Conservation (phyloP, 2,797 vertebrate species). For the Cuculus canorus region DNA sequence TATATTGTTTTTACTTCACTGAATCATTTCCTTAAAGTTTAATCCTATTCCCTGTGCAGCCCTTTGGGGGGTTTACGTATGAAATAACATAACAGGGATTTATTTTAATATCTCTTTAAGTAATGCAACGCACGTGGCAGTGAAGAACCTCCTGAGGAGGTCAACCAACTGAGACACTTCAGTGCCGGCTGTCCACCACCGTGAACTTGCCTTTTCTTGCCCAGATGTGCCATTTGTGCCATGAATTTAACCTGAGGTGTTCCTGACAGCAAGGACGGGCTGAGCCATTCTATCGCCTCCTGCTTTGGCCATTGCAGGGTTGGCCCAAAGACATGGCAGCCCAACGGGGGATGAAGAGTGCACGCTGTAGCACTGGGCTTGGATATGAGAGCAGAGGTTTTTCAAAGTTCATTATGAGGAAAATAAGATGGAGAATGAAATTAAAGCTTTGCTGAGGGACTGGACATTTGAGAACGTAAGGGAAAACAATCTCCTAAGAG, state of each 20-base stretch:
- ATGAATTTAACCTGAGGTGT: not conserved
- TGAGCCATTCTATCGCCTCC: not conserved
- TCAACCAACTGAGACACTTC: not conserved
- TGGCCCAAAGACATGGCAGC: not conserved
- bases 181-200: not conserved
- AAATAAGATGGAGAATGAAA: conserved; percentile 47
- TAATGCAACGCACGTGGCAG: not conserved
- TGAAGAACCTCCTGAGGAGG: not conserved
- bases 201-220: not conserved
- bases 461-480: conserved; percentile 22
- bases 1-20: not conserved
- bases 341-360: not conserved
- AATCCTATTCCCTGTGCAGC: not conserved
- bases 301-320: fast-evolving
- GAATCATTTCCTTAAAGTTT: conserved; percentile 35
- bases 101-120: not conserved
- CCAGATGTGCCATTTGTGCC: not conserved
- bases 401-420: conserved; percentile 18
- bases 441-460: conserved; percentile 43
- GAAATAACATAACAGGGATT: conserved; percentile 17
- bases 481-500: conserved; percentile 11
- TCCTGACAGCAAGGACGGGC: not conserved
- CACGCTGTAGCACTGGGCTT: fast-evolving
- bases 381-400: not conserved
- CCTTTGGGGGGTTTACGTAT: not conserved